These are phyloP conservation scores for Buphagus erythrorhynchus DNA, from an alignment of 2,797 vertebrate genomes.

Conservation along the genomic window DNA sequence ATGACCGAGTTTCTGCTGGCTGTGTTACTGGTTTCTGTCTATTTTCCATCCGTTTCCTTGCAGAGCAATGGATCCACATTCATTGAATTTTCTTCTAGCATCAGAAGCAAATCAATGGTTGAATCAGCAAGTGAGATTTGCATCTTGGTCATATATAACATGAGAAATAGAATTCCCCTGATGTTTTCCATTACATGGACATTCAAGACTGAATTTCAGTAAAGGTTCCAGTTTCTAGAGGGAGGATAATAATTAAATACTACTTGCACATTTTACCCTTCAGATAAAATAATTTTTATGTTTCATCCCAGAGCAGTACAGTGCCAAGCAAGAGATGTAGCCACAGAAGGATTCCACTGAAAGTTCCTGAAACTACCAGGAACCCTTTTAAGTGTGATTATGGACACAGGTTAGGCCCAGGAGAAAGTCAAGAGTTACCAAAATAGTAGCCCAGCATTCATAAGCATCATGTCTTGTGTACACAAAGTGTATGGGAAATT, in stretches of 20 bases:
- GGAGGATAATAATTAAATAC: background rate
- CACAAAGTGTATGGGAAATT: background rate
- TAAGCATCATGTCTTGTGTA: background rate
- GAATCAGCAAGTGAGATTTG: background rate
- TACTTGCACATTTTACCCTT: background rate
- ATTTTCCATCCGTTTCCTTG: background rate
- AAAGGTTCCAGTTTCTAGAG: background rate
- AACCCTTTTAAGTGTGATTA: slow-evolving; percentile 16
- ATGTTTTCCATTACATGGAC: background rate
- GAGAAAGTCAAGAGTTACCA: background rate
- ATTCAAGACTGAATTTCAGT: background rate
- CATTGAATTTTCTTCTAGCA: background rate
- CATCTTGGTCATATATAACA: background rate
- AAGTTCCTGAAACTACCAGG: slow-evolving; percentile 5
- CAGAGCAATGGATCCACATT: background rate
- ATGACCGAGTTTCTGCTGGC: background rate
- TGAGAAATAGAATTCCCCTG: background rate
- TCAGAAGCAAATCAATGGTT: background rate
- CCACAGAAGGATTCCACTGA: background rate
- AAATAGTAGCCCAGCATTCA: background rate
- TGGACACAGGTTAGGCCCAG: background rate
- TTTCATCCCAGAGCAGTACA: slow-evolving; percentile 6
- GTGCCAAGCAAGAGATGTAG: slow-evolving; percentile 4
- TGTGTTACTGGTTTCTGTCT: background rate
- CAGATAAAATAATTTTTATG: slow-evolving; percentile 12